Evolutionary conservation across 2,113 vertebrate species (phyloP).

Genomic region (Tetrao urogallus): DNA sequence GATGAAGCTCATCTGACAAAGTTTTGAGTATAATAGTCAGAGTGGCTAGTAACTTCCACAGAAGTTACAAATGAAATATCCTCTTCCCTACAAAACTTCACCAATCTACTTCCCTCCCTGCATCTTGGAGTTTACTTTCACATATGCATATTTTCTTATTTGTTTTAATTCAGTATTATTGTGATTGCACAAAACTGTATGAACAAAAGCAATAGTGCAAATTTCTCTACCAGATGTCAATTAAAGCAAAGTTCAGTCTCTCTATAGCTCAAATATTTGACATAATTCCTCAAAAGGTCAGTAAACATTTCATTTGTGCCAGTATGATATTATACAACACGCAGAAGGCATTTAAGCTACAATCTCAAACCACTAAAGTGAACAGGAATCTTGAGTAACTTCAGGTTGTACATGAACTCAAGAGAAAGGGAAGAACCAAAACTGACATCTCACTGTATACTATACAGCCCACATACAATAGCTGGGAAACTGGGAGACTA

Average conservation of each 20-base stretch:
- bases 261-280: background rate
- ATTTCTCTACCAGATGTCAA: background rate
- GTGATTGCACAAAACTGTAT: background rate
- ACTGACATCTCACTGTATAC: background rate
- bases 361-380: background rate
- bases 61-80: background rate
- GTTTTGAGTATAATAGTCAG: background rate
- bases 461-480: background rate
- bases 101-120: background rate
- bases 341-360: background rate
- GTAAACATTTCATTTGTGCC: background rate
- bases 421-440: background rate
- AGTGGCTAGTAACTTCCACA: background rate
- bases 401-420: background rate
- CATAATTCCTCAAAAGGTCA: background rate
- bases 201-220: background rate
- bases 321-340: background rate
- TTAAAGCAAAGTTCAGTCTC: background rate
- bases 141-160: rapidly evolving
- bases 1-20: background rate
- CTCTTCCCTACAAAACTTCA: background rate
- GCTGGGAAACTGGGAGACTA: background rate
- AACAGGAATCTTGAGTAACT: background rate
- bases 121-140: background rate
- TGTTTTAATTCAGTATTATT: background rate